Percentiles rank a stretch among this genome's conserved stretches.
Conservation (phyloP, 2,888 invertebrate species). For the Diaprepes abbreviatus region DNA sequence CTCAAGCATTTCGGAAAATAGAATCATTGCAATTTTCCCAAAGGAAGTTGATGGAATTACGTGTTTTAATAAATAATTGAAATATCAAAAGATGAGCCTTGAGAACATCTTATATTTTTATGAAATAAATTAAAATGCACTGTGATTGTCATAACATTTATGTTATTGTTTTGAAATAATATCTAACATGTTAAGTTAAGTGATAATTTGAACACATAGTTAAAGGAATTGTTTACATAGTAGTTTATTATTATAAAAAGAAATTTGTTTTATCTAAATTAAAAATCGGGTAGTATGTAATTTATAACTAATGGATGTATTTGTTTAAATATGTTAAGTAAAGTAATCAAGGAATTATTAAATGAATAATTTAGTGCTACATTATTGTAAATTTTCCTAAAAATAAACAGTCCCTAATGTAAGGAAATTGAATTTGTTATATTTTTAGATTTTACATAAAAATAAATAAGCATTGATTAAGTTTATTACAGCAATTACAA, state of each 20-base stretch:
- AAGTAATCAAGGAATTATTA: background rate
- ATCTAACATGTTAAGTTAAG: background rate
- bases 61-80: too few relatives aligned
- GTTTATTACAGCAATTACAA: too few relatives aligned
- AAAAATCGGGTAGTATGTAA: background rate
- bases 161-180: conserved; percentile 17
- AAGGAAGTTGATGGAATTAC: too few relatives aligned
- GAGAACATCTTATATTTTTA: background rate
- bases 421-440: conserved; percentile 14
- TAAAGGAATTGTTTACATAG: conserved; percentile 14
- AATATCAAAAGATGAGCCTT: too few relatives aligned
- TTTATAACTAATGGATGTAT: background rate
- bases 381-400: background rate
- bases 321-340: conserved; percentile 3
- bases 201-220: background rate
- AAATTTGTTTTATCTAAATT: background rate
- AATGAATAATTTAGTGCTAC: background rate
- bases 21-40: too few relatives aligned
- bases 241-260: background rate
- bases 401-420: background rate
- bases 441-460: conserved; percentile 9
- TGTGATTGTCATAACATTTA: conserved; percentile 59
- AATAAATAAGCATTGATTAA: too few relatives aligned
- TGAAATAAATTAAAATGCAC: conserved; percentile 54
- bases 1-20: too few relatives aligned